phyloP scores from a whole-genome alignment of 2,797 vertebrate genomes.

The Hypotaenidia okinawae region DNA sequence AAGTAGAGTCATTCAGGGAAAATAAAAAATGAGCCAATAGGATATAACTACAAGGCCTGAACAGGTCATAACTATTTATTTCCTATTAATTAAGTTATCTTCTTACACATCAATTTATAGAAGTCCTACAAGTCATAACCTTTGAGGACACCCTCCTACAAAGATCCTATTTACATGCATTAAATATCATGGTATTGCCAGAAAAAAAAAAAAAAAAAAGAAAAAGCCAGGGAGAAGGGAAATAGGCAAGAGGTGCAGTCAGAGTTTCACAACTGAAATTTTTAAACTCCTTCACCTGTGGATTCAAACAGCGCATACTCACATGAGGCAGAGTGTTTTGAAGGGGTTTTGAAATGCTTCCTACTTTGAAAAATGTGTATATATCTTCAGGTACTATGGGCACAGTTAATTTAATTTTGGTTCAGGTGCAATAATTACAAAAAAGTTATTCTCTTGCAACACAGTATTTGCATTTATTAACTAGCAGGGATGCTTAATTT shows the following conservation, averaged over 20 bases:
- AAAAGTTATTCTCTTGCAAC: background rate
- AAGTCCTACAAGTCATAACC: background rate
- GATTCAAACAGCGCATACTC: background rate
- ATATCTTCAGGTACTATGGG: background rate
- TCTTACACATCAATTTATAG: background rate
- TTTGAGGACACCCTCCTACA: background rate
- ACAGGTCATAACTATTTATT: background rate
- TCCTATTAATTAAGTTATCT: background rate
- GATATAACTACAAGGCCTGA: background rate
- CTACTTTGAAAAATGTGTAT: background rate
- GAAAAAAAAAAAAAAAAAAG: background rate
- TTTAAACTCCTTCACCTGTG: background rate
- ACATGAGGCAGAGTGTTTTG: background rate
- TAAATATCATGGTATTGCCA: background rate
- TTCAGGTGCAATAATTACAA: background rate
- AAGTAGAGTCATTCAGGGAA: background rate
- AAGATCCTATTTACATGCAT: background rate
- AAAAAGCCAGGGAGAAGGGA: rapidly evolving
- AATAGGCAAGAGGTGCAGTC: background rate
- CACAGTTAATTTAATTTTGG: background rate
- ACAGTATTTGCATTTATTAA: background rate
- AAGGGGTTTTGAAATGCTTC: background rate
- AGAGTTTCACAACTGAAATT: background rate
- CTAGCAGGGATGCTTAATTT: background rate
- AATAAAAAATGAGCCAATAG: background rate